These are phyloP conservation scores for Bucco capensis DNA, from an alignment of 2,113 vertebrate species.

Conservation along the genomic window DNA sequence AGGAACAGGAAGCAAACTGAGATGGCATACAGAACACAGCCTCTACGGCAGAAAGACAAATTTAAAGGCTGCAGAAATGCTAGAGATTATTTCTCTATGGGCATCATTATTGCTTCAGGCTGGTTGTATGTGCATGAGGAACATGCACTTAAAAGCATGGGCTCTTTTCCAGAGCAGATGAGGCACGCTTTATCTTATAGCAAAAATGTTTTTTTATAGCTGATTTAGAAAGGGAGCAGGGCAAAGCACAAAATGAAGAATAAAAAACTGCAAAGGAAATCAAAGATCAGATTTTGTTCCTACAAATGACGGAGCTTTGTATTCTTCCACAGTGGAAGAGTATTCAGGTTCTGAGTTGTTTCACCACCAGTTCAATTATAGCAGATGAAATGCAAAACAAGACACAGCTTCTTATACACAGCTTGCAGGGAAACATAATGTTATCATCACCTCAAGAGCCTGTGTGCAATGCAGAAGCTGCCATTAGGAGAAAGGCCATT, in stretches of 20 bases:
- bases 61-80: not conserved
- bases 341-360: not conserved
- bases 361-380: not conserved
- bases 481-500: not conserved
- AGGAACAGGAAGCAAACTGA: slow-evolving; percentile 70
- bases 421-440: not conserved
- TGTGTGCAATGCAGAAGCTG: not conserved
- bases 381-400: not conserved
- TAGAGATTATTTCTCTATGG: not conserved
- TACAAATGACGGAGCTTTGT: not conserved
- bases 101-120: not conserved
- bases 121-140: not conserved
- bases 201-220: not conserved
- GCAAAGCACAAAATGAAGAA: not conserved
- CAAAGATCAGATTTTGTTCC: not conserved
- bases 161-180: not conserved
- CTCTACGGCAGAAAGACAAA: not conserved
- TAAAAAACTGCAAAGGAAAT: not conserved
- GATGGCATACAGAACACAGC: slow-evolving; percentile 28
- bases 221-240: not conserved
- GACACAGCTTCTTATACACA: not conserved
- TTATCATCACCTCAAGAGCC: not conserved
- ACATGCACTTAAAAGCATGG: not conserved
- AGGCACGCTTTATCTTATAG: not conserved
- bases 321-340: not conserved